These are phyloP conservation scores for Ictalurus punctatus DNA, from an alignment of 2,113 vertebrate genomes.

Conservation along the genomic window DNA sequence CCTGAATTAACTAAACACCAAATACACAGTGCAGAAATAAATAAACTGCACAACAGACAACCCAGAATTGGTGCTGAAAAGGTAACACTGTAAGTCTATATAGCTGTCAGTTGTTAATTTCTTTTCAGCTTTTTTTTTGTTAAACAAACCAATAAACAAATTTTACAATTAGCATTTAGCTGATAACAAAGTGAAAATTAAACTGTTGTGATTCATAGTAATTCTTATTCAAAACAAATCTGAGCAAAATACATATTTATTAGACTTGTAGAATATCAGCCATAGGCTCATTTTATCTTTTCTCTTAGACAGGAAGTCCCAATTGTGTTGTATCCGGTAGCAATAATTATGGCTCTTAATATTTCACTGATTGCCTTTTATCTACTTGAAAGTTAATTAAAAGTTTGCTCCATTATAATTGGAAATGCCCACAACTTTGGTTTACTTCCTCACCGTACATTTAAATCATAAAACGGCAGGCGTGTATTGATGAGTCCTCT, in stretches of 20 bases:
- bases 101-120: not conserved
- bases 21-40: too few relatives aligned
- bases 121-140: not conserved
- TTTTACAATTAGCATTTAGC: constrained; percentile 4
- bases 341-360: constrained; percentile 55
- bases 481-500: constrained; percentile 27
- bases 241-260: constrained; percentile 28
- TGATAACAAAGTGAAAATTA: constrained; percentile 19
- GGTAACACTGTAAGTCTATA: not conserved
- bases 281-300: constrained; percentile 24
- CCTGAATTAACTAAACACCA: too few relatives aligned
- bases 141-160: not conserved
- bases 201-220: not conserved
- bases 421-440: constrained; percentile 23
- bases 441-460: constrained; percentile 28
- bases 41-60: not conserved
- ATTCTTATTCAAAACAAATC: constrained; percentile 22
- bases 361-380: constrained; percentile 35
- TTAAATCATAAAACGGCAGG: constrained; percentile 21
- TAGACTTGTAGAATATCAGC: constrained; percentile 24
- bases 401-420: constrained; percentile 46
- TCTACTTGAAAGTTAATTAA: constrained; percentile 56
- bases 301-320: constrained; percentile 25
- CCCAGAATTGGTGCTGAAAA: not conserved
- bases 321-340: constrained; percentile 33